These are phyloP conservation scores for Nothocercus nigrocapillus DNA, from an alignment of 2,113 vertebrate genomes.

Conservation along the genomic window DNA sequence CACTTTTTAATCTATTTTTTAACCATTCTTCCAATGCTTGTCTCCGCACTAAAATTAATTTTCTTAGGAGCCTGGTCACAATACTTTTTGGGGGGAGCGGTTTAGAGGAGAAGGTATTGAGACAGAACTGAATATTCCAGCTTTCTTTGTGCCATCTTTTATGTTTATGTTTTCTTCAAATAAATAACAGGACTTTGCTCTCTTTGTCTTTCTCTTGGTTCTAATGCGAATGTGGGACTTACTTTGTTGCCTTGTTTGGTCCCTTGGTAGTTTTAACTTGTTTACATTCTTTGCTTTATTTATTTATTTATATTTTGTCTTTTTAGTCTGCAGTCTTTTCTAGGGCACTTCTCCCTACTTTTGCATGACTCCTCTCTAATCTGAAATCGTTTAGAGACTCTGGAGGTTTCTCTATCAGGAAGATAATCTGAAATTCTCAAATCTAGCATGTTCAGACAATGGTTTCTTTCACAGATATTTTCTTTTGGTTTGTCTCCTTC, in stretches of 20 bases:
- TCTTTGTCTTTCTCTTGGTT: neutral
- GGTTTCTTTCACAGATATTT: neutral
- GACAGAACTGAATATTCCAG: neutral
- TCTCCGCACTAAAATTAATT: neutral
- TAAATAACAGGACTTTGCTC: neutral
- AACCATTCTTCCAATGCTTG: neutral
- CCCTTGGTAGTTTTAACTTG: neutral
- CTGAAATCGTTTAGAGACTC: neutral
- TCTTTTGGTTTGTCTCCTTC: neutral
- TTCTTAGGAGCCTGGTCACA: neutral
- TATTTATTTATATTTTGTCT: neutral
- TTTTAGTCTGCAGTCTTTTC: neutral
- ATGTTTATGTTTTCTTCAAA: neutral
- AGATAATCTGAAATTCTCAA: neutral
- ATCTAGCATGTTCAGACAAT: neutral
- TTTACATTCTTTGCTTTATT: neutral
- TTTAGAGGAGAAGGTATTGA: neutral
- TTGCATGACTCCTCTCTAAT: neutral
- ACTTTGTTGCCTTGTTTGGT: neutral
- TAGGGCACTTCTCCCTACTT: neutral
- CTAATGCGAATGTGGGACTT: neutral
- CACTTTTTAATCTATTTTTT: neutral
- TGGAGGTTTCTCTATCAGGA: neutral
- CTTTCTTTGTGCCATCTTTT: neutral
- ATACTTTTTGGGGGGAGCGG: neutral